phyloP scores from a whole-genome alignment of 1,140 invertebrate genomes.

The Brachionus manjavacas region DNA sequence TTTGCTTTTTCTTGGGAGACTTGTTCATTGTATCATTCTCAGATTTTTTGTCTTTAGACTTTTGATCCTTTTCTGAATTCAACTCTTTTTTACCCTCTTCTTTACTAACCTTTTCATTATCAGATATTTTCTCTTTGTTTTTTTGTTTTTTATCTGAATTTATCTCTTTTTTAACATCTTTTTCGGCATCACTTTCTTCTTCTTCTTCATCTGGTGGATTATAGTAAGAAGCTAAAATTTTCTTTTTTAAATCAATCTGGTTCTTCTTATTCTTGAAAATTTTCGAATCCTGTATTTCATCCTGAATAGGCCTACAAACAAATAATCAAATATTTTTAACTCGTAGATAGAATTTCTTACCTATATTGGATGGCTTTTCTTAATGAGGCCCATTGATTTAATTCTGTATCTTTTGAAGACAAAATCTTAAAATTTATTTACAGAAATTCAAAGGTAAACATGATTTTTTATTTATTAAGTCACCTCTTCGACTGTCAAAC shows the following conservation, averaged over 20 bases:
- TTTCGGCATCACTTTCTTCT: slow-evolving; percentile 33
- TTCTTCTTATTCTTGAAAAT: slow-evolving; percentile 31
- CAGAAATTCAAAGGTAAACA: slow-evolving; percentile 1
- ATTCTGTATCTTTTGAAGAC: slow-evolving; percentile 78
- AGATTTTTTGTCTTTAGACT: neutral
- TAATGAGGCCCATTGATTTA: slow-evolving; percentile 88
- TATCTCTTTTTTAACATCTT: slow-evolving; percentile 43
- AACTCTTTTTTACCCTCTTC: neutral
- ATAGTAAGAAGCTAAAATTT: slow-evolving; percentile 13
- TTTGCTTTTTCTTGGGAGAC: neutral
- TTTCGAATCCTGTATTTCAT: slow-evolving; percentile 10
- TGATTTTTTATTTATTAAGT: neutral
- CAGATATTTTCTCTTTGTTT: neutral
- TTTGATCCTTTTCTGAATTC: neutral
- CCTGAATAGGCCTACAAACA: neutral
- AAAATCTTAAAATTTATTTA: slow-evolving; percentile 68
- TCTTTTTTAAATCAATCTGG: slow-evolving; percentile 4
- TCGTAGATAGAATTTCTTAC: slow-evolving; percentile 43
- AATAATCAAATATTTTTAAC: no score
- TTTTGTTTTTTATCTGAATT: slow-evolving; percentile 43
- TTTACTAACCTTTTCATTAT: neutral
- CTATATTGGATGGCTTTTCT: slow-evolving; percentile 77
- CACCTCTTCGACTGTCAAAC: slow-evolving; percentile 79
- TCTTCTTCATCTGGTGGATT: slow-evolving; percentile 43
- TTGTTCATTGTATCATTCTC: neutral